These are phyloP conservation scores for Ectobius pallidus DNA, from an alignment of 2,888 invertebrate genomes.

Conservation along the genomic window DNA sequence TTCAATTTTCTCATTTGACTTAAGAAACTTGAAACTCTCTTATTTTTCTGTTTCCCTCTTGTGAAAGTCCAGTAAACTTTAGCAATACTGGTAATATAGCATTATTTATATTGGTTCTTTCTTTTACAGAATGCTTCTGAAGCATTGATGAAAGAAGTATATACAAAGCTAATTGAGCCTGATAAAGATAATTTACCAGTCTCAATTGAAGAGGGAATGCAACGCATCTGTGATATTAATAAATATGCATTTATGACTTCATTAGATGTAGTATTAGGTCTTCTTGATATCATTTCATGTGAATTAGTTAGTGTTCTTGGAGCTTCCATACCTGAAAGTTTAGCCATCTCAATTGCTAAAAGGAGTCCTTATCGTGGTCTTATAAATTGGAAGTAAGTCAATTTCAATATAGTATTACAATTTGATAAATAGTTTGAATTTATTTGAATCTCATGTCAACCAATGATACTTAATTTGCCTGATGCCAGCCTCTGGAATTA, in stretches of 20 bases:
- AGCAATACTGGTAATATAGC: too few relatives aligned
- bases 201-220: constrained; percentile 48
- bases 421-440: neutral
- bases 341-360: constrained; percentile 50
- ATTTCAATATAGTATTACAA: neutral
- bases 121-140: constrained; percentile 16
- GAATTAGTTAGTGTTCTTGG: neutral
- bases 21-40: too few relatives aligned
- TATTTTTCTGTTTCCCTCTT: too few relatives aligned
- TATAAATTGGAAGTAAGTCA: constrained; percentile 51
- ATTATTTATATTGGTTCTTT: too few relatives aligned
- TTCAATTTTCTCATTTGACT: too few relatives aligned
- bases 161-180: constrained; percentile 6
- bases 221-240: constrained; percentile 48
- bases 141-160: constrained; percentile 15
- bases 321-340: constrained; percentile 47
- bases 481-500: neutral
- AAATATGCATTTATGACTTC: constrained; percentile 53
- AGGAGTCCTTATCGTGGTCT: constrained; percentile 52
- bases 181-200: constrained; percentile 10
- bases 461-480: neutral
- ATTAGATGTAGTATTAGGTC: constrained; percentile 49
- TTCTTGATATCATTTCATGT: constrained; percentile 33
- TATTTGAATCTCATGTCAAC: neutral
- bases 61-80: too few relatives aligned